Conservation (phyloP, 2,888 invertebrate genomes). For the Pachliopta kotzebuea region DNA sequence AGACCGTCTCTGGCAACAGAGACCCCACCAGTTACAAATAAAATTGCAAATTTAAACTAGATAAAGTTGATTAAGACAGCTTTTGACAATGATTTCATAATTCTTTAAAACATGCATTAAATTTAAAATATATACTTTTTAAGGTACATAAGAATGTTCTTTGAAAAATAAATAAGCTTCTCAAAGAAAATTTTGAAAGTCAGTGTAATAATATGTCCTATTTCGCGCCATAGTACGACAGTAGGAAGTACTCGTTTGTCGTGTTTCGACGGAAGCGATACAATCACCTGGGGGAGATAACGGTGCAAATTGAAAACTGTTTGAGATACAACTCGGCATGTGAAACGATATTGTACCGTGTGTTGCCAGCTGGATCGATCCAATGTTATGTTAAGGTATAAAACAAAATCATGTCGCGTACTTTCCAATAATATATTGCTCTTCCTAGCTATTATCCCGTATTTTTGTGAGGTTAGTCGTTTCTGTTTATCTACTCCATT, state of each 20-base stretch:
- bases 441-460: neutral
- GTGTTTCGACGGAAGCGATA: constrained; percentile 28
- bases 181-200: constrained; percentile 1
- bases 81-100: too few relatives aligned
- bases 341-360: constrained; percentile 31
- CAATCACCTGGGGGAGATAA: constrained; percentile 32
- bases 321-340: constrained; percentile 30
- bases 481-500: too few relatives aligned
- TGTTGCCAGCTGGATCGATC: constrained; percentile 17
- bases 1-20: too few relatives aligned
- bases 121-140: too few relatives aligned
- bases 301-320: constrained; percentile 35
- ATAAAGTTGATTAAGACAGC: too few relatives aligned
- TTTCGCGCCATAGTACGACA: constrained; percentile 17
- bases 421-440: neutral
- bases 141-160: neutral
- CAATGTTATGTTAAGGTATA: constrained; percentile 4
- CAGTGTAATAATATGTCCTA: constrained; percentile 2
- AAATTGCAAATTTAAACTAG: too few relatives aligned
- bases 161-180: neutral
- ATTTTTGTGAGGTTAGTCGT: too few relatives aligned
- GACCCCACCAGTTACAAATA: too few relatives aligned
- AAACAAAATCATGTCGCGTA: neutral
- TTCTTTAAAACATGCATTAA: too few relatives aligned
- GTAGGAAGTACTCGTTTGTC: constrained; percentile 11